phyloP scores from a whole-genome alignment of 2,797 vertebrate species.

The Parambassis ranga region DNA sequence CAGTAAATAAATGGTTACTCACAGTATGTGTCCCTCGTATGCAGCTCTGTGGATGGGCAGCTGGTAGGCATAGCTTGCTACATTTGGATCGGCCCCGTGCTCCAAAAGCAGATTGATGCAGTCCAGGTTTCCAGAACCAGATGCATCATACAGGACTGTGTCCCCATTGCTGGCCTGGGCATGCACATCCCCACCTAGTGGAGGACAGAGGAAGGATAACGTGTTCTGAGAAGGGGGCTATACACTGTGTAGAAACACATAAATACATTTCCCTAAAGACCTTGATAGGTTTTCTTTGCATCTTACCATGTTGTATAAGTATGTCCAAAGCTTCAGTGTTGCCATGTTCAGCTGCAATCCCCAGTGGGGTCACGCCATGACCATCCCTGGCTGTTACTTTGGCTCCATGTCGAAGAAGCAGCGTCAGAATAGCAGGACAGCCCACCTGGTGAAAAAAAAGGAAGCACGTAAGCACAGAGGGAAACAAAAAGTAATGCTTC shows the following conservation, averaged over 20 bases:
- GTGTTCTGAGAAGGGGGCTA: neutral
- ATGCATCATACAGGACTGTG: slow-evolving; percentile 85
- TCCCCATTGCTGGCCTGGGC: slow-evolving; percentile 83
- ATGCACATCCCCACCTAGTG: slow-evolving; percentile 84
- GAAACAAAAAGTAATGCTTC: neutral
- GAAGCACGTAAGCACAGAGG: neutral
- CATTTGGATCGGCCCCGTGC: slow-evolving; percentile 84
- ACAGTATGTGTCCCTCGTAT: slow-evolving; percentile 88
- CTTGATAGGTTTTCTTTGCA: neutral
- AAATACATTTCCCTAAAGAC: too few species aligned
- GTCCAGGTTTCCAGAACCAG: slow-evolving; percentile 85
- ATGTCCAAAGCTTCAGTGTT: slow-evolving; percentile 83
- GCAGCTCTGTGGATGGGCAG: slow-evolving; percentile 88
- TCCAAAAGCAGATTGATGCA: slow-evolving; percentile 84
- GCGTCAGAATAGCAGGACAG: slow-evolving; percentile 74
- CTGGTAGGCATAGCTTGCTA: slow-evolving; percentile 82
- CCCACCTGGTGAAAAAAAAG: slow-evolving; percentile 61
- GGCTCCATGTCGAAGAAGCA: slow-evolving; percentile 84
- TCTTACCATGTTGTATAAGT: slow-evolving; percentile 84
- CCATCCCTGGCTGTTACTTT: slow-evolving; percentile 74
- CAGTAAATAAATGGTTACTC: slow-evolving; percentile 55
- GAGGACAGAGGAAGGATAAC: slow-evolving; percentile 21
- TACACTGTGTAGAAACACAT: neutral
- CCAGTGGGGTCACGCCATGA: slow-evolving; percentile 86
- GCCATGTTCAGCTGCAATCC: slow-evolving; percentile 83